Conservation (phyloP, 2,888 invertebrate genomes). For the Carcina quercana region DNA sequence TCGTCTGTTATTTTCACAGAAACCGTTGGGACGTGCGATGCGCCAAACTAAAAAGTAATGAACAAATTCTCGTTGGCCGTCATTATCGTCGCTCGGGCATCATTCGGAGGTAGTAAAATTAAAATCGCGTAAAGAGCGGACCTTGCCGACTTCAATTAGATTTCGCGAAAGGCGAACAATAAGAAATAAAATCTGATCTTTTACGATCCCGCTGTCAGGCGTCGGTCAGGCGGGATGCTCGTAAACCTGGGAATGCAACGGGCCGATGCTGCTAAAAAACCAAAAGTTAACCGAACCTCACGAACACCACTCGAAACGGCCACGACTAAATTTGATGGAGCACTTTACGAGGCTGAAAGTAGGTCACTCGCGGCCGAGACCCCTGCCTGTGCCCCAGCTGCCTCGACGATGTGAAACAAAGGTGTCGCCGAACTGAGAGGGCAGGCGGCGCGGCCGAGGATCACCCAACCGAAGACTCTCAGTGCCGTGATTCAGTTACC, state of each 20-base stretch:
- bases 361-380: slow-evolving; percentile 42
- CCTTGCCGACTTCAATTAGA: slow-evolving; percentile 65
- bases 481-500: slow-evolving; percentile 6
- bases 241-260: slow-evolving; percentile 68
- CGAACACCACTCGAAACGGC: slow-evolving; percentile 38
- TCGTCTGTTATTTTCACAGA: slow-evolving; percentile 20
- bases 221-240: slow-evolving; percentile 55
- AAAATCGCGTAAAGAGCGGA: slow-evolving; percentile 59
- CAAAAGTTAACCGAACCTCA: slow-evolving; percentile 40
- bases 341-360: slow-evolving; percentile 54
- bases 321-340: slow-evolving; percentile 52
- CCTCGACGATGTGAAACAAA: slow-evolving; percentile 21
- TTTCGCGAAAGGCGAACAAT: slow-evolving; percentile 72
- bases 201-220: slow-evolving; percentile 64
- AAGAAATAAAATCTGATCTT: slow-evolving; percentile 70
- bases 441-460: background rate
- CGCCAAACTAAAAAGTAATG: slow-evolving; percentile 61
- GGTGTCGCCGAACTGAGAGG: slow-evolving; percentile 7
- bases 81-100: slow-evolving; percentile 48
- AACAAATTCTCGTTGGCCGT: slow-evolving; percentile 44
- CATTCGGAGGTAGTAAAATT: slow-evolving; percentile 61
- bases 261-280: slow-evolving; percentile 50
- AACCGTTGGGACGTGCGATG: slow-evolving; percentile 44
- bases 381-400: slow-evolving; percentile 22
- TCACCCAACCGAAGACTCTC: slow-evolving; percentile 2